Conservation (phyloP, 1,140 invertebrate species). For the Homarus americanus region DNA sequence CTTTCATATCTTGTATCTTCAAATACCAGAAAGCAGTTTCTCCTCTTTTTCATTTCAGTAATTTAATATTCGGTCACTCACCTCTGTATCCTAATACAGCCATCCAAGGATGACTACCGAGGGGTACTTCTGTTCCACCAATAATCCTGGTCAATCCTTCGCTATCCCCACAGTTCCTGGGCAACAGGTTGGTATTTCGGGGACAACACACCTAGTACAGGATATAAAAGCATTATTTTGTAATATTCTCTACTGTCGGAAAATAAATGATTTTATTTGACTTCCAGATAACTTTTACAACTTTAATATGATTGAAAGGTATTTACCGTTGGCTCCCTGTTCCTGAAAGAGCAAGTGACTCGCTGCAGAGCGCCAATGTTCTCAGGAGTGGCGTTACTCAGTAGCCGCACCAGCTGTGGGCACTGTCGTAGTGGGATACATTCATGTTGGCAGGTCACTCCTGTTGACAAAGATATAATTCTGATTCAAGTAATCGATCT, state of each 20-base stretch:
- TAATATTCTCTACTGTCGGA: neutral
- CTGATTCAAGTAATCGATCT: too few relatives aligned
- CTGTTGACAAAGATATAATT: neutral
- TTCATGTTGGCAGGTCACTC: neutral
- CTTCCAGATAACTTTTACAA: neutral
- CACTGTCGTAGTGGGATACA: constrained; percentile 24
- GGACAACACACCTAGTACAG: constrained; percentile 13
- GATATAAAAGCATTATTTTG: neutral
- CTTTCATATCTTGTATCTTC: too few relatives aligned
- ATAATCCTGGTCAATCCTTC: neutral
- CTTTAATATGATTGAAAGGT: neutral
- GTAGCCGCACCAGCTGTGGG: neutral
- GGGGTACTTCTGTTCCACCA: constrained; percentile 9
- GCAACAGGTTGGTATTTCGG: neutral
- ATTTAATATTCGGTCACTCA: constrained; percentile 6
- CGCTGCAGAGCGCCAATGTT: neutral
- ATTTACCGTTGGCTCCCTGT: neutral
- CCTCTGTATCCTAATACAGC: constrained; percentile 50
- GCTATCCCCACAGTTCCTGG: constrained; percentile 23
- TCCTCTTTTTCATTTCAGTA: neutral
- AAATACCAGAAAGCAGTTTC: too few relatives aligned
- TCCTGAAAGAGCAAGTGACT: neutral
- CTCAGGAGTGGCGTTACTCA: neutral
- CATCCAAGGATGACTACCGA: constrained; percentile 50
- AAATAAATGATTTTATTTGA: neutral